phyloP scores from a whole-genome alignment of 2,797 vertebrate species.

The Sphaeramia orbicularis region DNA sequence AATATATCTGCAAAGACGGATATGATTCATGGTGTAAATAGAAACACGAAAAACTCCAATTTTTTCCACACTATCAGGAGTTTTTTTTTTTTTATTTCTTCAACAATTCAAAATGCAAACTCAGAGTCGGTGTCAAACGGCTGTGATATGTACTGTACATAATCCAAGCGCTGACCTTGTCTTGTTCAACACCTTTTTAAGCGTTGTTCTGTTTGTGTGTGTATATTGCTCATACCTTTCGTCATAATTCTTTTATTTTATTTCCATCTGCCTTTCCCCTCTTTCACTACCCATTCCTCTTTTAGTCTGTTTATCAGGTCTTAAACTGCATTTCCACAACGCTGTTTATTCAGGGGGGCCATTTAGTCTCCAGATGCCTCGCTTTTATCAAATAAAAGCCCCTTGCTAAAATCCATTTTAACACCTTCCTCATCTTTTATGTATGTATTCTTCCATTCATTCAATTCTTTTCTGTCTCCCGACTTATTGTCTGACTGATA shows the following conservation, averaged over 20 bases:
- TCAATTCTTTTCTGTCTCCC: constrained; percentile 22
- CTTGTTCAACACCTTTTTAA: neutral
- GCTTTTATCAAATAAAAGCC: constrained; percentile 36
- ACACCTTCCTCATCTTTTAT: constrained; percentile 47
- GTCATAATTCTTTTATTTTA: constrained; percentile 13
- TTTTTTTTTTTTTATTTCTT: too few relatives aligned
- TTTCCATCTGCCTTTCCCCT: neutral
- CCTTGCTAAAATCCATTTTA: constrained; percentile 33
- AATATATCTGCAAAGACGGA: too few relatives aligned
- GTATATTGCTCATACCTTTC: neutral
- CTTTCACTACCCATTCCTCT: neutral
- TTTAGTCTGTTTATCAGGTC: constrained; percentile 18
- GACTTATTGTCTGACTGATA: constrained; percentile 33
- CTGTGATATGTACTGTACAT: too few relatives aligned
- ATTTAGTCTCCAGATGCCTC: constrained; percentile 19
- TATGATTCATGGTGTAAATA: too few relatives aligned
- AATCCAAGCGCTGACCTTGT: neutral
- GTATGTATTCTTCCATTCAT: constrained; percentile 28
- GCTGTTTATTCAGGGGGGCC: constrained; percentile 31
- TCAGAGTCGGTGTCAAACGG: too few relatives aligned
- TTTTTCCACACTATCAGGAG: too few relatives aligned
- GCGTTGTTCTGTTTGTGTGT: neutral
- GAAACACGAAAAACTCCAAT: too few relatives aligned
- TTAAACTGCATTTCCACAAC: constrained; percentile 29
- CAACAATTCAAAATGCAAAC: too few relatives aligned